These are phyloP conservation scores for Thera obeliscata DNA, from an alignment of 2,888 invertebrate species.

Conservation along the genomic window DNA sequence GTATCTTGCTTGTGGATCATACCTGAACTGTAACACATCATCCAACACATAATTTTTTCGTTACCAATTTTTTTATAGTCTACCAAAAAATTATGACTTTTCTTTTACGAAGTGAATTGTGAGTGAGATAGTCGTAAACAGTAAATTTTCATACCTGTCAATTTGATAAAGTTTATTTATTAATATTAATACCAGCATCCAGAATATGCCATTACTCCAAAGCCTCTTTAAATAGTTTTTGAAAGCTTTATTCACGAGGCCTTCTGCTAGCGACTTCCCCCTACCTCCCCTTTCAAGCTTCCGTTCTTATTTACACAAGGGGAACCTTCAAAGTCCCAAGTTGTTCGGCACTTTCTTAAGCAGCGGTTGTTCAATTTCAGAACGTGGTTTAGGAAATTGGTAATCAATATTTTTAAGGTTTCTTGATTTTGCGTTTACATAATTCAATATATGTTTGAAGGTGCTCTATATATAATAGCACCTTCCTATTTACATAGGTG, in stretches of 20 bases:
- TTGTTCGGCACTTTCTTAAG: slow-evolving; percentile 60
- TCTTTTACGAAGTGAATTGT: too few species aligned
- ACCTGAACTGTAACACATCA: too few species aligned
- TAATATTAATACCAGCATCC: slow-evolving; percentile 46
- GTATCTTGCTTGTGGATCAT: too few species aligned
- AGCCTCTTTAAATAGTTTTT: slow-evolving; percentile 79
- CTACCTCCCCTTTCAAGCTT: slow-evolving; percentile 48
- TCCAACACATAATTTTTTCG: too few species aligned
- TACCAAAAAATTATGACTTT: too few species aligned
- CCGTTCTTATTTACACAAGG: slow-evolving; percentile 73
- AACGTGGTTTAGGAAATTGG: slow-evolving; percentile 49
- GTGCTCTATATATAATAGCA: too few species aligned
- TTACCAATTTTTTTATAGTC: too few species aligned
- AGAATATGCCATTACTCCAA: slow-evolving; percentile 61
- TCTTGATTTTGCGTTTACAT: background rate
- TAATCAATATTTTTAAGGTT: slow-evolving; percentile 42
- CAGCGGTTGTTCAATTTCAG: slow-evolving; percentile 52
- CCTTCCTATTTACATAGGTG: too few species aligned
- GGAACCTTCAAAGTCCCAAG: slow-evolving; percentile 68
- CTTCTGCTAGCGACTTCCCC: slow-evolving; percentile 60
- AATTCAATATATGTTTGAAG: too few species aligned
- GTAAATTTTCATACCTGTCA: slow-evolving; percentile 21
- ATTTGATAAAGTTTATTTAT: slow-evolving; percentile 32
- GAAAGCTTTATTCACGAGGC: slow-evolving; percentile 64
- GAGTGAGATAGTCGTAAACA: background rate